Percentiles rank a stretch among this genome's conserved stretches.
These are phyloP conservation scores for Drosophila lacicola DNA, from an alignment of 2,888 invertebrate species.

Conservation along the genomic window DNA sequence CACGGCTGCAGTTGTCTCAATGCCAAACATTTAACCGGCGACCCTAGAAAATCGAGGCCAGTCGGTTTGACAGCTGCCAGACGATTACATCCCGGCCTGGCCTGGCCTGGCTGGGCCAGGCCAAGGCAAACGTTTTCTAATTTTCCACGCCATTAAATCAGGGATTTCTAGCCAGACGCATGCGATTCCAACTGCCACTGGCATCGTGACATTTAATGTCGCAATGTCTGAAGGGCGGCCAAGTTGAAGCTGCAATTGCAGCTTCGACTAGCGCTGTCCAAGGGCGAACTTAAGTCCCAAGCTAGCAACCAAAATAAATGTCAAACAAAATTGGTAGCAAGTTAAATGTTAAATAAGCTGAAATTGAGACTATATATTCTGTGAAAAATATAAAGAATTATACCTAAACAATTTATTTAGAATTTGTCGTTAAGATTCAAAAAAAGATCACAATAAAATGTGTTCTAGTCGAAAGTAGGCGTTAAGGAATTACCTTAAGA, in stretches of 20 bases:
- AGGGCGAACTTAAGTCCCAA: not conserved
- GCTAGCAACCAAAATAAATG: conserved; percentile 34
- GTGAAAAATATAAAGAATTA: not conserved
- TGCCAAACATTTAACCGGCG: conserved; percentile 40
- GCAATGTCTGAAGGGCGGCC: conserved; percentile 34
- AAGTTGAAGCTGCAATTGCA: conserved; percentile 27
- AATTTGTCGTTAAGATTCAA: too few species aligned
- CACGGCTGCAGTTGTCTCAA: conserved; percentile 49
- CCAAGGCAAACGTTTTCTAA: conserved; percentile 79
- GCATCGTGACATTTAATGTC: conserved; percentile 41
- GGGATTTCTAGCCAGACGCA: conserved; percentile 62
- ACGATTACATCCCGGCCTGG: conserved; percentile 27
- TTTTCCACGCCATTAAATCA: conserved; percentile 83
- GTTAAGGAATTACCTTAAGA: too few species aligned
- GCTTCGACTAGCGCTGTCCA: conserved; percentile 7
- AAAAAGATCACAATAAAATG: too few species aligned
- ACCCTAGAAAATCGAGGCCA: conserved; percentile 63
- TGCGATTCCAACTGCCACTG: conserved; percentile 53
- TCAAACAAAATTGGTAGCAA: conserved; percentile 24
- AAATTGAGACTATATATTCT: conserved; percentile 1
- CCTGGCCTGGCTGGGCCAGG: conserved; percentile 15
- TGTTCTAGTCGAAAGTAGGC: too few species aligned
- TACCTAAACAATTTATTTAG: not conserved
- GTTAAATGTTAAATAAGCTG: conserved; percentile 14
- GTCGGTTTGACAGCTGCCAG: conserved; percentile 65